phyloP scores from a whole-genome alignment of 2,797 vertebrate species.

The Myiotriccus ornatus region DNA sequence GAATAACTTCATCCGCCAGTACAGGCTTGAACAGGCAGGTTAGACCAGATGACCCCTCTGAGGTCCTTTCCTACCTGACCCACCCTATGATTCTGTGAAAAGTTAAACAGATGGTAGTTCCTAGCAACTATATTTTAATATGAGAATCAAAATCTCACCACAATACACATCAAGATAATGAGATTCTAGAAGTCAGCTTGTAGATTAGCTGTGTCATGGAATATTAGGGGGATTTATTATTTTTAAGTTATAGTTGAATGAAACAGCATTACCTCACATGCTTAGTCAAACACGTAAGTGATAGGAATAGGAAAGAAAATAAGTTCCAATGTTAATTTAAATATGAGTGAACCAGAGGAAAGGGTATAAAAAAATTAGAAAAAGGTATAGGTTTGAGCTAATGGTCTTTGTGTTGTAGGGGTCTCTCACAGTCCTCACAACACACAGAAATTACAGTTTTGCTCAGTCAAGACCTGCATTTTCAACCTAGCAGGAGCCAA shows the following conservation, averaged over 20 bases:
- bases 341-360: background rate
- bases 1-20: background rate
- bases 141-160: background rate
- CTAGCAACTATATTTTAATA: constrained; percentile 27
- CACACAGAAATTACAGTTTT: background rate
- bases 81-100: background rate
- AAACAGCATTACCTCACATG: background rate
- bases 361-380: background rate
- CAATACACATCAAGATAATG: background rate
- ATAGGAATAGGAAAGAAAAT: background rate
- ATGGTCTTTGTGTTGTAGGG: rapidly evolving
- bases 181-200: background rate
- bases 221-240: background rate
- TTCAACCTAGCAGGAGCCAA: background rate
- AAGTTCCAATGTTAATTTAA: background rate
- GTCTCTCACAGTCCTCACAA: background rate
- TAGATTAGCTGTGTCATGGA: background rate
- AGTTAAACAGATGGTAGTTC: constrained; percentile 4
- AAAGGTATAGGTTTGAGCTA: background rate
- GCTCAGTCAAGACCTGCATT: background rate
- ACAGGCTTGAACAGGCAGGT: background rate
- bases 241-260: background rate
- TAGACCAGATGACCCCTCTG: background rate
- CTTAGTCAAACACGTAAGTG: background rate
- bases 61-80: background rate